Percentiles rank a stretch among this genome's conserved stretches.
Conservation (phyloP, 2,888 invertebrate species). For the Euclidia mi region DNA sequence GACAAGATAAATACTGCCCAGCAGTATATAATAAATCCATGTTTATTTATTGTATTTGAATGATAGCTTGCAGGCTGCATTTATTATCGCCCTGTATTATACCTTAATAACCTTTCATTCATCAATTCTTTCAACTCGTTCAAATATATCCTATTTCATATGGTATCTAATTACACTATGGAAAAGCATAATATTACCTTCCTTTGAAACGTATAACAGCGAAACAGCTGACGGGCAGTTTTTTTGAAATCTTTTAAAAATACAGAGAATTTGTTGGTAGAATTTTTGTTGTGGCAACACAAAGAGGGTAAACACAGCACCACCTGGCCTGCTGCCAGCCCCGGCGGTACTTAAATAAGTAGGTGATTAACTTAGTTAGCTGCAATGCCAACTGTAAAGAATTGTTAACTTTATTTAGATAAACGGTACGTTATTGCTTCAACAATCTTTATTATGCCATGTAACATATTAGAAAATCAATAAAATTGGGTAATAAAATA, state of each 20-base stretch:
- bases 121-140: too few relatives aligned
- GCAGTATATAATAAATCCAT: too few relatives aligned
- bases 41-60: too few relatives aligned
- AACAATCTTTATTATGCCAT: too few relatives aligned
- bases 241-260: slow-evolving; percentile 12
- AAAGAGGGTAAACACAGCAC: slow-evolving; percentile 19
- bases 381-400: slow-evolving; percentile 37
- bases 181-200: neutral
- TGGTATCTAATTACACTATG: neutral
- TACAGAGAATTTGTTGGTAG: slow-evolving; percentile 9
- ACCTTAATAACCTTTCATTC: too few relatives aligned
- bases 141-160: neutral
- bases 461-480: too few relatives aligned
- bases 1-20: too few relatives aligned
- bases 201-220: slow-evolving; percentile 1
- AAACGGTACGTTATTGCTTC: slow-evolving; percentile 18
- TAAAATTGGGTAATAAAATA: too few relatives aligned
- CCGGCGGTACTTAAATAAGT: slow-evolving; percentile 24
- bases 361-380: slow-evolving; percentile 45
- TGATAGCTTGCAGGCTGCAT: too few relatives aligned
- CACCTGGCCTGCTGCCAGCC: slow-evolving; percentile 48
- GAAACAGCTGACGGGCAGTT: slow-evolving; percentile 7
- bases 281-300: slow-evolving; percentile 18
- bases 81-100: too few relatives aligned
- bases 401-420: slow-evolving; percentile 46